Base-by-base conservation (phyloP, 2,113 vertebrate species). In the Lichenostomus cassidix region DNA sequence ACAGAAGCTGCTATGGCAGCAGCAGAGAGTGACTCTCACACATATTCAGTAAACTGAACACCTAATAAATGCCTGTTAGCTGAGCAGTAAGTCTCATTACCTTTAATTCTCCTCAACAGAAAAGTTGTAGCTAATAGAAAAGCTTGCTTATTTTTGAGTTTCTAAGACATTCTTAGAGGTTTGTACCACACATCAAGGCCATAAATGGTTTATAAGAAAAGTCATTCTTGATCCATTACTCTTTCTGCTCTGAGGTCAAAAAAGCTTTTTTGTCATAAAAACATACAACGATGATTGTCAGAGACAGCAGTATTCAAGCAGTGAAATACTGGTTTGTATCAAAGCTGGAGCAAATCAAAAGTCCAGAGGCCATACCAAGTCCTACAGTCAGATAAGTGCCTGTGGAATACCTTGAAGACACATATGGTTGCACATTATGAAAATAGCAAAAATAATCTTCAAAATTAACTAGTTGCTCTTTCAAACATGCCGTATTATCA, bases 391-490 rank as follows among this genome's bases (percentile, higher is more conserved):
- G 35, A 0, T 19, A 75, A 50, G 12, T 33, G 5, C 55, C 59
- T 41, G 18, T 44, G 12, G 28, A 69, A 44, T 49, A 91, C 22
- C 49, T 2, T 35, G 31, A 47, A 2, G 5, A 74, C 12, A 63
- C 10, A 47, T 4, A 27, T 3, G 8, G 41, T 27, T 60, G 22
- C 12, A 50, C 37, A 19, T 29, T 12, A 55, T 0, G 0, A 49
- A 2, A 55, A 37, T 25, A 3, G 2, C 15, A 74, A 68, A 83
- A 73, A 53, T 9, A 25, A 47, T 28, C 33, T 31, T 52, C 31
- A 83, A 85, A 70, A n/a, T 46, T 18, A 46, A 73, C 49, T 44
- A 31, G 11, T 27, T 41, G n/a, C 8, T 25, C 41, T 79, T 64
- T 58, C 21, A 80, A 92, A 84, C 14, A 41, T 22, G 14, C 15